Conservation (phyloP, 1,140 invertebrate genomes). For the Antheraea mylitta region DNA sequence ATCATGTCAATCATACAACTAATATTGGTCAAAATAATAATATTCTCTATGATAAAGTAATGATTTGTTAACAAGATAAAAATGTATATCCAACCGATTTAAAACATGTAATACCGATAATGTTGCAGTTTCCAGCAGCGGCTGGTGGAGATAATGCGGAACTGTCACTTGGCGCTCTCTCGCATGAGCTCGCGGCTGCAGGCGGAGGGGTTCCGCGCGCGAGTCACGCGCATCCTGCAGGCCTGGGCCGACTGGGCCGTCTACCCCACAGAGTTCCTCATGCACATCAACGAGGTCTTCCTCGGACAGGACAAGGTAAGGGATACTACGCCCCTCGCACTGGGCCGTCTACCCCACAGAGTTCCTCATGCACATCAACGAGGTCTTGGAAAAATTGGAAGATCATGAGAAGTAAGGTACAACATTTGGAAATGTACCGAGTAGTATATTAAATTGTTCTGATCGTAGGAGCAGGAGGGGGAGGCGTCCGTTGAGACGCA, state of each 20-base stretch:
- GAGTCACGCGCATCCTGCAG: conserved; percentile 95
- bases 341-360: conserved; percentile 98
- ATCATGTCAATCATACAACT: too few species aligned
- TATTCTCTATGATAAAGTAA: too few species aligned
- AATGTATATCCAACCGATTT: too few species aligned
- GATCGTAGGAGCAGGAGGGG: not conserved
- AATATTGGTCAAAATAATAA: too few species aligned
- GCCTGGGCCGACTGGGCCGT: conserved; percentile 99
- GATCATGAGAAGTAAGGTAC: too few species aligned
- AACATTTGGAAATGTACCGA: too few species aligned
- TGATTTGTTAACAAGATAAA: too few species aligned
- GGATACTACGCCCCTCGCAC: not conserved
- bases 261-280: conserved; percentile 96
- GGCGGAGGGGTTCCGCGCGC: conserved; percentile 97
- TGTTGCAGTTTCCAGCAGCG: conserved; percentile 89
- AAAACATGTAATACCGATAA: not conserved
- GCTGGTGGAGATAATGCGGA: conserved; percentile 92
- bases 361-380: conserved; percentile 93
- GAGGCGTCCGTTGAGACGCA: not conserved
- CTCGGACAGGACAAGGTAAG: conserved; percentile 54
- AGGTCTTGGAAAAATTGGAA: too few species aligned
- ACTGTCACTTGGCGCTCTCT: conserved; percentile 86
- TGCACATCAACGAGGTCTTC: conserved; percentile 95
- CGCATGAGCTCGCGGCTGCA: conserved; percentile 91
- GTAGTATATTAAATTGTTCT: too few species aligned